Conservation (phyloP, 2,113 vertebrate species). For the Ptilorrhoa leucosticta region DNA sequence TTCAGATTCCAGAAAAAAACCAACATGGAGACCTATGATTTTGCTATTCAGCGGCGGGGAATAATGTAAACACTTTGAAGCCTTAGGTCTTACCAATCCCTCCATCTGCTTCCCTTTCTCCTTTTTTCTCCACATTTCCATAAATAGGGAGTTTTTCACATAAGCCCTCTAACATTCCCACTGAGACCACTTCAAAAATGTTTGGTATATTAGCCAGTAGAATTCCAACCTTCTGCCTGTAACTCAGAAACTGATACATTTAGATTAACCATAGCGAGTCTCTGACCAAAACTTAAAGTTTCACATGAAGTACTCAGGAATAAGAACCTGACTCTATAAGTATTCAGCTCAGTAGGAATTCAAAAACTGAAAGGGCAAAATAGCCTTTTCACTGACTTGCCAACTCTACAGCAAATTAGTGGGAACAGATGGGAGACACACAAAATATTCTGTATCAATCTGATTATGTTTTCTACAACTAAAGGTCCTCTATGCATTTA, state of each 20-base stretch:
- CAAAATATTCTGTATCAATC: background rate
- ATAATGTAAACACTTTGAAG: background rate
- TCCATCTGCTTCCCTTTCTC: background rate
- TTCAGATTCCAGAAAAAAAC: background rate
- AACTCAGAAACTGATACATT: background rate
- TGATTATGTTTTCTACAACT: background rate
- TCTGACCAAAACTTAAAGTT: background rate
- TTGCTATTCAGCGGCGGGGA: background rate
- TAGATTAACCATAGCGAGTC: background rate
- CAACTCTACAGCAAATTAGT: background rate
- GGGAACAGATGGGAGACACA: background rate
- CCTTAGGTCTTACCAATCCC: background rate
- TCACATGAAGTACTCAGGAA: background rate
- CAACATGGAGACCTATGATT: background rate
- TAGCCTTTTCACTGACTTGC: background rate
- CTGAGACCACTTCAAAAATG: background rate
- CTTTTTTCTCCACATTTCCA: background rate
- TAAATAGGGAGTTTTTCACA: background rate
- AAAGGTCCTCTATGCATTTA: background rate
- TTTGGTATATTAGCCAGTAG: background rate
- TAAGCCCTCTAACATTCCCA: background rate
- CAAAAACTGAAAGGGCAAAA: background rate
- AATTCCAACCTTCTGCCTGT: background rate
- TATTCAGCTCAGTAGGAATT: background rate
- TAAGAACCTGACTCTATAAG: background rate